Evolutionary conservation across 2,113 vertebrate species (phyloP).

Genomic region (Microtus pennsylvanicus): DNA sequence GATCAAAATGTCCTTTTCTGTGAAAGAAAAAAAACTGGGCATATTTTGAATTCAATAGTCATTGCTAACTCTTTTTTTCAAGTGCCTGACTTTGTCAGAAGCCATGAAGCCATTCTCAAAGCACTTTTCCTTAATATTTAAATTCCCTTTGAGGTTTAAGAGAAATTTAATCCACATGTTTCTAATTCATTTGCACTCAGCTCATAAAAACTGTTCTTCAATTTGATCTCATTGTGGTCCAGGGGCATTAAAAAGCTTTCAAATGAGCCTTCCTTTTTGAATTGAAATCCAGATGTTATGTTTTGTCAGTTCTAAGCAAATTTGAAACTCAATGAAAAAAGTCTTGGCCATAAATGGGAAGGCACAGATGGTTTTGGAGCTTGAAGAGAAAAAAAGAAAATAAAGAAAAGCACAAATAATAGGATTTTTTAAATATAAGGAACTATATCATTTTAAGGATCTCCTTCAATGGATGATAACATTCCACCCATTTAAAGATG

Average conservation of each 20-base stretch:
- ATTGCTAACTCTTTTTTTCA: neutral
- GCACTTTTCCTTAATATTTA: constrained; percentile 79
- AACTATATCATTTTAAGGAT: constrained; percentile 58
- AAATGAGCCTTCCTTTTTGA: constrained; percentile 73
- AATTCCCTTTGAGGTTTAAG: constrained; percentile 78
- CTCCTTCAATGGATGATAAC: constrained; percentile 49
- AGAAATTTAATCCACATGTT: constrained; percentile 77
- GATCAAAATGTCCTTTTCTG: constrained; percentile 41
- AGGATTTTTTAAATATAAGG: constrained; percentile 59
- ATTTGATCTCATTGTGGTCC: constrained; percentile 79
- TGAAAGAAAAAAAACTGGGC: neutral
- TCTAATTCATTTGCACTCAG: constrained; percentile 78
- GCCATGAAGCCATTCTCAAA: constrained; percentile 71
- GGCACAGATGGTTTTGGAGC: constrained; percentile 75
- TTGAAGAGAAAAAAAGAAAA: constrained; percentile 22
- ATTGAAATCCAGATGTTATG: constrained; percentile 80
- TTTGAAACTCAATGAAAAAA: constrained; percentile 61
- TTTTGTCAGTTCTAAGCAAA: constrained; percentile 77
- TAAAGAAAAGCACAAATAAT: constrained; percentile 58
- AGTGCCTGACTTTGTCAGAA: constrained; percentile 69
- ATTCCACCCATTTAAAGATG: constrained; percentile 60
- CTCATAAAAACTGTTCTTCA: constrained; percentile 77
- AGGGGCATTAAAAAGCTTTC: constrained; percentile 78
- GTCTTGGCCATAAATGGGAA: constrained; percentile 76
- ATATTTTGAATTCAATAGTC: constrained; percentile 63